Base-by-base conservation (phyloP, 2,113 vertebrate species). In the Sphyrna mokarran region DNA sequence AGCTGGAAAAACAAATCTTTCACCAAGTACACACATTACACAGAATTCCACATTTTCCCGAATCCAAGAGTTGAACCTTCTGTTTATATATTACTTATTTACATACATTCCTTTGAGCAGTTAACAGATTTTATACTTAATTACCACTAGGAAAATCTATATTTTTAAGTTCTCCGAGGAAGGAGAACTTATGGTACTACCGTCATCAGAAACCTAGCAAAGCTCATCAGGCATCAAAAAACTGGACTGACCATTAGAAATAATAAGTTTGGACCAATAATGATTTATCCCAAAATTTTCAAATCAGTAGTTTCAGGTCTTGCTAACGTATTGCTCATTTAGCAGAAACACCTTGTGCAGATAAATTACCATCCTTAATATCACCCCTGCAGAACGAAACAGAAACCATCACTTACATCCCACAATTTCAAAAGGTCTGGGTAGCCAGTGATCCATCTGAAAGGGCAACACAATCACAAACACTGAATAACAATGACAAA, bases 381-480 rank as follows among this genome's bases (percentile, higher is more conserved):
- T 48, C 26, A 58, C 11, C 23, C 48, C 11, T 58, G 48, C 48
- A 89, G 23, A 89, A 61, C 0, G 26, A 58, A 89, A 89, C 43
- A 89, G n/a, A 90, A 90, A 91, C 89, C 29, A 91, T 63, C 61
- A 37, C 58, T 91, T n/a, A 66, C 3, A 29, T 90, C 87, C 87
- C n/a, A 29, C 58, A 91, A 91, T 61, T 91, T 91, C 58, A 91
- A 66, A 91, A 91, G 58, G 29, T 91, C 14, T 91, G 89, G 58
- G 61, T 91, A 91, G n/a, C 58, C 89, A 91, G 16, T 91, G 89
- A 91, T 91, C 89, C 29, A 91, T 91, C 89, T 63, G 58, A 91
- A 63, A 91, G 89, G 89, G 58, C 33, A 91, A 29, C 89, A 91
- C 58, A 91, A 63, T 91, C 58, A 18, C 33, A 61, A 91, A 66